phyloP scores from a whole-genome alignment of 2,888 invertebrate genomes.

The Eucera pruinosa region DNA sequence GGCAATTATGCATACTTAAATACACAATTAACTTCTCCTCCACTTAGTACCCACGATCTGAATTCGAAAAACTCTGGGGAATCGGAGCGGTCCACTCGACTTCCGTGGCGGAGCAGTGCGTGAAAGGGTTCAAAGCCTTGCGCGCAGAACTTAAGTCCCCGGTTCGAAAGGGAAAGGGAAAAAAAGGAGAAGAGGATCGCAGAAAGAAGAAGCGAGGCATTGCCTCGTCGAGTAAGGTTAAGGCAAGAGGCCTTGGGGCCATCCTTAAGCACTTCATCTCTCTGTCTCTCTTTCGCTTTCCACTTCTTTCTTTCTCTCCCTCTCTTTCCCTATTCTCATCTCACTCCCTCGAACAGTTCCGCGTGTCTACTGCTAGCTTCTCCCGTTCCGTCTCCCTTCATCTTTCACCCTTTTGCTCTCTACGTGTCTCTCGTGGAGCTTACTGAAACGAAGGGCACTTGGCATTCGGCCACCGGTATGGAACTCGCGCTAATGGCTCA shows the following conservation, averaged over 20 bases:
- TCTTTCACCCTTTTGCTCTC: conserved; percentile 17
- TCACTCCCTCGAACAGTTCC: conserved; percentile 2
- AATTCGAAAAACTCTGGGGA: conserved; percentile 63
- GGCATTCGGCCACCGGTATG: conserved; percentile 71
- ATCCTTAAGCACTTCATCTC: conserved; percentile 60
- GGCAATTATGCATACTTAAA: conserved; percentile 65
- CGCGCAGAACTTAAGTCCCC: conserved; percentile 49
- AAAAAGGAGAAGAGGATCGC: conserved; percentile 32
- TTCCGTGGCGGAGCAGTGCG: conserved; percentile 57
- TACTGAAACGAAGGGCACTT: conserved; percentile 64
- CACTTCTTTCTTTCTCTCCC: background rate
- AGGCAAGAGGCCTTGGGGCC: conserved; percentile 62
- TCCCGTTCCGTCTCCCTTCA: conserved; percentile 36
- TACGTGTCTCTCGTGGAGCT: conserved; percentile 51
- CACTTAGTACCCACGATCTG: conserved; percentile 50
- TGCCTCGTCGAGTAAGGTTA: conserved; percentile 63
- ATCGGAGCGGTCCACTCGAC: conserved; percentile 63
- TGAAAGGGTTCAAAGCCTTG: conserved; percentile 59
- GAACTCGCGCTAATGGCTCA: conserved; percentile 71
- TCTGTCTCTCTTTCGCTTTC: conserved; percentile 36
- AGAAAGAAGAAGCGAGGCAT: conserved; percentile 49
- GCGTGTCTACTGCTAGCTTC: conserved; percentile 9
- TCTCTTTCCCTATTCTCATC: background rate
- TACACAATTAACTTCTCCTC: conserved; percentile 64
- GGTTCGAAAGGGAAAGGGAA: conserved; percentile 45